Conservation (phyloP, 2,797 vertebrate genomes). For the Rhabdophis nuchalis region DNA sequence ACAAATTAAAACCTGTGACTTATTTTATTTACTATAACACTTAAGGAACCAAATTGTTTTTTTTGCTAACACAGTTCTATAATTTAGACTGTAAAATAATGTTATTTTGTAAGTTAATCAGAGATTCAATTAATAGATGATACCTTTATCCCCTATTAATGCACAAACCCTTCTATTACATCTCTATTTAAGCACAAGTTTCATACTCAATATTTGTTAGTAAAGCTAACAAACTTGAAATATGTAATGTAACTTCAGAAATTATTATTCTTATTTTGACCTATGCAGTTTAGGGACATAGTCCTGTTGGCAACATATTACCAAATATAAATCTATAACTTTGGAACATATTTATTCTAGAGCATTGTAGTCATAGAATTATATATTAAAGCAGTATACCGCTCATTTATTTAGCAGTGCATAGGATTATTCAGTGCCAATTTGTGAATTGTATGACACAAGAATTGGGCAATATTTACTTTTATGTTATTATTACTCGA, state of each 20-base stretch:
- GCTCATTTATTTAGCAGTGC: background rate
- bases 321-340: background rate
- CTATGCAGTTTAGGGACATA: background rate
- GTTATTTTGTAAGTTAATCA: background rate
- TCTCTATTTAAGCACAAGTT: background rate
- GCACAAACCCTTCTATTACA: background rate
- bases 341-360: background rate
- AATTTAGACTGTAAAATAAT: background rate
- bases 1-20: conserved; percentile 13
- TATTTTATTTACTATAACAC: conserved; percentile 4
- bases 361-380: background rate
- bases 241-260: background rate
- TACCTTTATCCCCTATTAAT: background rate
- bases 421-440: background rate
- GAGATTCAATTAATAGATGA: background rate
- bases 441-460: background rate
- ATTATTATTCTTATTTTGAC: background rate
- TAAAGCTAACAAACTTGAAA: background rate
- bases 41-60: background rate
- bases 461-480: background rate
- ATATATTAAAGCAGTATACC: conserved; percentile 3
- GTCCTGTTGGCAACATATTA: conserved; percentile 13
- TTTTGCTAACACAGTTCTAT: background rate
- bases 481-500: background rate
- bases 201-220: background rate